These are phyloP conservation scores for Xiphophorus maculatus DNA, from an alignment of 2,113 vertebrate genomes.

Conservation along the genomic window DNA sequence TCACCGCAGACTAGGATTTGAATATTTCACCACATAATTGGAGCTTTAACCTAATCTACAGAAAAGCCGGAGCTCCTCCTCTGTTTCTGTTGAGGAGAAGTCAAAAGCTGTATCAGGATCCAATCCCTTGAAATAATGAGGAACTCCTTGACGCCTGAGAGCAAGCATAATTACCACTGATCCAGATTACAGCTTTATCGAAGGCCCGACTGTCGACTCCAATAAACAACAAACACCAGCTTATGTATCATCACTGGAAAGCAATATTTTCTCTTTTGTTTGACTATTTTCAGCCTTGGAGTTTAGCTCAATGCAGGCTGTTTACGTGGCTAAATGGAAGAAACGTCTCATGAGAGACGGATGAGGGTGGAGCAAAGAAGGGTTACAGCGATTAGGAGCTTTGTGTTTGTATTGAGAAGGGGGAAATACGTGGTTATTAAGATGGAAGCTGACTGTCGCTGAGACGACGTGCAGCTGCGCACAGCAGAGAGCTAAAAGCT, in stretches of 20 bases:
- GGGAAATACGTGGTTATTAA: conserved; percentile 9
- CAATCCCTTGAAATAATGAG: conserved; percentile 73
- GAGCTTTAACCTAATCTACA: conserved; percentile 78
- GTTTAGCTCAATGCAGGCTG: conserved; percentile 38
- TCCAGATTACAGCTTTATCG: conserved; percentile 68
- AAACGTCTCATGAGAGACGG: conserved; percentile 29
- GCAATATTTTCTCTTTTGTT: conserved; percentile 50
- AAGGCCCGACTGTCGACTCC: conserved; percentile 48
- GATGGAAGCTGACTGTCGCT: conserved; percentile 36
- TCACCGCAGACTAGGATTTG: conserved; percentile 75
- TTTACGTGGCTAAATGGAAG: conserved; percentile 51
- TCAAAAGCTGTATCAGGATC: conserved; percentile 72
- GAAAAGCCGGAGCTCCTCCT: conserved; percentile 56
- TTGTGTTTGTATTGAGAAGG: conserved; percentile 48
- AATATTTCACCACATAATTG: conserved; percentile 80
- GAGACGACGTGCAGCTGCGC: conserved; percentile 23
- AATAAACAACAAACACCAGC: conserved; percentile 59
- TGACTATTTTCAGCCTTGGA: conserved; percentile 35
- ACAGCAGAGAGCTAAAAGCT: background rate
- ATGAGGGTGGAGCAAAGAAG: conserved; percentile 50
- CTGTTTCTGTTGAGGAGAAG: conserved; percentile 55
- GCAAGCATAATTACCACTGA: conserved; percentile 75
- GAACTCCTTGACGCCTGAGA: conserved; percentile 69
- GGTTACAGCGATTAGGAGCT: conserved; percentile 52
- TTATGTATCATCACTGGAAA: conserved; percentile 25